Percentiles rank a stretch among this genome's conserved stretches.
Conservation (phyloP, 2,113 vertebrate genomes). For the Cromileptes altivelis region DNA sequence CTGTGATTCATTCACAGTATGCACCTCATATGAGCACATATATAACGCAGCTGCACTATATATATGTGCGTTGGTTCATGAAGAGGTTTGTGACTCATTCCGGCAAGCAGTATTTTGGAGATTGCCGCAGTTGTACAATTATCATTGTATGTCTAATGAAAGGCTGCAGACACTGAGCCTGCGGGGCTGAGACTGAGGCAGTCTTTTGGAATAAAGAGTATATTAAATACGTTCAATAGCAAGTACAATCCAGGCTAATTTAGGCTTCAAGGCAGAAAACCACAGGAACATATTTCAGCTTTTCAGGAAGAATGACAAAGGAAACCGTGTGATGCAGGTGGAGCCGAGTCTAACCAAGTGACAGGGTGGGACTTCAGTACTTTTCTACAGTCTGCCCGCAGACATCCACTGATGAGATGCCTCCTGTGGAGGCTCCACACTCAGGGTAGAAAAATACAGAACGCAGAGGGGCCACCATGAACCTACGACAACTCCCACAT, state of each 20-base stretch:
- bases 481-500: constrained; percentile 27
- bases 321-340: neutral
- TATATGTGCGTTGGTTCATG: neutral
- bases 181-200: neutral
- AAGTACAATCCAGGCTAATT: neutral
- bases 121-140: constrained; percentile 2
- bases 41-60: neutral
- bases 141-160: constrained; percentile 6
- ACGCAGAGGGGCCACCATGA: neutral
- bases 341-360: constrained; percentile 13
- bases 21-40: neutral
- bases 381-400: constrained; percentile 1
- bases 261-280: neutral
- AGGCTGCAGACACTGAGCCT: neutral
- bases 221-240: neutral
- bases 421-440: constrained; percentile 12
- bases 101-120: neutral
- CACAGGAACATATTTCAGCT: neutral
- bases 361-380: constrained; percentile 21
- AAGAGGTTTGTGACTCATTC: constrained; percentile 12
- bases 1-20: neutral
- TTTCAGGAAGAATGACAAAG: neutral
- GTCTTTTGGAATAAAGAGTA: neutral
- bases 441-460: neutral
- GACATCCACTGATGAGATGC: constrained; percentile 38